These are phyloP conservation scores for Coracias cyanogaster DNA, from an alignment of 2,797 vertebrate species.

Conservation along the genomic window DNA sequence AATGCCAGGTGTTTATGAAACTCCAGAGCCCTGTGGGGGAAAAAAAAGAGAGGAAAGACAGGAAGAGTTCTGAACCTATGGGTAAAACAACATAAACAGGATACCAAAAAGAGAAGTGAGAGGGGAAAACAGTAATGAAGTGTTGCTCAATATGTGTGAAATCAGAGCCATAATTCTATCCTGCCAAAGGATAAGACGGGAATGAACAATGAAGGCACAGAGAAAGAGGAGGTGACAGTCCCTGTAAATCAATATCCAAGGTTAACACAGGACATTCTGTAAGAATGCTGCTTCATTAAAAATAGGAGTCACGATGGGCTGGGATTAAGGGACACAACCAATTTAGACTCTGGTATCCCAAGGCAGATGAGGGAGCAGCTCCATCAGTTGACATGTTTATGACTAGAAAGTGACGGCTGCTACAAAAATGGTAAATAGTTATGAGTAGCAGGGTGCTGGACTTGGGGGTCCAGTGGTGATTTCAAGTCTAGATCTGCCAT, in stretches of 20 bases:
- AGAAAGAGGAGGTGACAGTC: slow-evolving; percentile 23
- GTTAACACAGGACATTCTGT: slow-evolving; percentile 36
- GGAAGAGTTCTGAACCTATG: slow-evolving; percentile 34
- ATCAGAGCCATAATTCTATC: slow-evolving; percentile 52
- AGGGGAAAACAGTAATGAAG: slow-evolving; percentile 9
- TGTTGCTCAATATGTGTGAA: slow-evolving; percentile 47
- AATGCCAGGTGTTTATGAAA: slow-evolving; percentile 75
- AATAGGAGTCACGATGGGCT: background rate
- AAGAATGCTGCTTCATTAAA: slow-evolving; percentile 14
- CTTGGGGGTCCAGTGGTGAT: background rate
- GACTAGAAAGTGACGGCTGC: background rate
- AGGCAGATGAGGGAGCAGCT: background rate
- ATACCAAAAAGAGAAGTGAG: slow-evolving; percentile 35
- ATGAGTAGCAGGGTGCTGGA: background rate
- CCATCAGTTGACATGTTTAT: background rate
- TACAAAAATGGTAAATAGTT: background rate
- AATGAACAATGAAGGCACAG: slow-evolving; percentile 45
- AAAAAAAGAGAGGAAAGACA: slow-evolving; percentile 17
- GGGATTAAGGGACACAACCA: slow-evolving; percentile 13
- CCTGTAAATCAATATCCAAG: slow-evolving; percentile 25
- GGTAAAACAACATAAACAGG: slow-evolving; percentile 64
- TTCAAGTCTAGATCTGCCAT: background rate
- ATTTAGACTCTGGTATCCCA: background rate
- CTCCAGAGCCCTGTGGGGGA: slow-evolving; percentile 43
- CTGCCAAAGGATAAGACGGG: slow-evolving; percentile 53